These are phyloP conservation scores for Caenorhabditis inopinata DNA, from an alignment of 1,140 invertebrate species.

Conservation along the genomic window DNA sequence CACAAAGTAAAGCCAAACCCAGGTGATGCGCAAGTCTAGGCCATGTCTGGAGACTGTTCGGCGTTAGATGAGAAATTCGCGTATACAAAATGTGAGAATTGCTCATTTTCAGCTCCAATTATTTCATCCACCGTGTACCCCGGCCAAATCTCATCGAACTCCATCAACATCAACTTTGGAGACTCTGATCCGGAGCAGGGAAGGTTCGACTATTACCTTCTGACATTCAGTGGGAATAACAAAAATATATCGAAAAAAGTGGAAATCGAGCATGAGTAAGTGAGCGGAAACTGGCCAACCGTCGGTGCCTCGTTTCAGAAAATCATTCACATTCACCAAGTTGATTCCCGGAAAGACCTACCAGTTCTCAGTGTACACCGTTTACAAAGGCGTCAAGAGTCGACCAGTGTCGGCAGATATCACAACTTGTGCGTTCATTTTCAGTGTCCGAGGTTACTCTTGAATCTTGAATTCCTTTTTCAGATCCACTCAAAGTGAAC, in stretches of 20 bases:
- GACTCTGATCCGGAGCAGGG: conserved; percentile 62
- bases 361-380: conserved; percentile 57
- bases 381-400: conserved; percentile 61
- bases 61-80: too few species aligned
- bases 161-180: conserved; percentile 65
- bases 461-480: not conserved
- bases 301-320: conserved; percentile 55
- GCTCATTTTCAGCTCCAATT: conserved; percentile 56
- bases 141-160: conserved; percentile 61
- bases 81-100: not conserved
- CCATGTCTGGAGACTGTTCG: too few species aligned
- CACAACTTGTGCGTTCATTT: conserved; percentile 61
- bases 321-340: conserved; percentile 66
- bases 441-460: too few species aligned
- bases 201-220: conserved; percentile 58
- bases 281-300: too few species aligned
- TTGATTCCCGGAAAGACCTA: conserved; percentile 64
- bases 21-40: too few species aligned
- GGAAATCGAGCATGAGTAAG: conserved; percentile 59
- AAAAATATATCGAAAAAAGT: conserved; percentile 64
- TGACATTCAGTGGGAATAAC: conserved; percentile 54
- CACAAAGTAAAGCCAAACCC: too few species aligned
- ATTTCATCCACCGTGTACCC: conserved; percentile 64
- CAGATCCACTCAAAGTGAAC: conserved; percentile 64
- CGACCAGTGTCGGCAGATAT: conserved; percentile 57